phyloP scores from a whole-genome alignment of 2,797 vertebrate species.

The Poecile montanus region DNA sequence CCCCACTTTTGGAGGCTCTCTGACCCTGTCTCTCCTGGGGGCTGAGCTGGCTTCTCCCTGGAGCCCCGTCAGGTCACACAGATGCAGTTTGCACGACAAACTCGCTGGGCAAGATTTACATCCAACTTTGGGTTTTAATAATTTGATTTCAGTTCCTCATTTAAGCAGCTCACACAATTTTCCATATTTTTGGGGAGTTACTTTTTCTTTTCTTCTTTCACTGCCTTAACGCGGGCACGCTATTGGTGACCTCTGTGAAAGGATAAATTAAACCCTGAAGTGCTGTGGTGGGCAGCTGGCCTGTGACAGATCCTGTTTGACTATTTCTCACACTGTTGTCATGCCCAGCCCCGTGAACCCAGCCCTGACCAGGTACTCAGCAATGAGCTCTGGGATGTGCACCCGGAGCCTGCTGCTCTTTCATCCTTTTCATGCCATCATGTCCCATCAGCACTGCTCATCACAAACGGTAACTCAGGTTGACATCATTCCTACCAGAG shows the following conservation, averaged over 20 bases:
- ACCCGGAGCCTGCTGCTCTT: neutral
- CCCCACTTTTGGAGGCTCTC: neutral
- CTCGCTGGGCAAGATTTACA: neutral
- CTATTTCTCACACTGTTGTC: neutral
- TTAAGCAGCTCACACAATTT: neutral
- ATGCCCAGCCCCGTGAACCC: neutral
- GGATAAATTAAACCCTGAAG: neutral
- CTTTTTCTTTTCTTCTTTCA: neutral
- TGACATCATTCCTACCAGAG: constrained; percentile 60
- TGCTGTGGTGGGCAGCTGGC: neutral
- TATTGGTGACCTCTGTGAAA: neutral
- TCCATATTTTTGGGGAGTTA: neutral
- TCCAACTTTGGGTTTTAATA: neutral
- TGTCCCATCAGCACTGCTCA: constrained; percentile 51
- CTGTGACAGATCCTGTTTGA: neutral
- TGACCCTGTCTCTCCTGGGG: fast-evolving
- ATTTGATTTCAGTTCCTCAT: neutral
- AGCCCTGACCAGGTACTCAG: neutral
- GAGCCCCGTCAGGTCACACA: neutral
- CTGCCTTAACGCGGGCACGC: fast-evolving
- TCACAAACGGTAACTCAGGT: constrained; percentile 61
- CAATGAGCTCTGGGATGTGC: neutral
- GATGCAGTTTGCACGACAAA: neutral
- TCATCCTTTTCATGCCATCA: constrained; percentile 60
- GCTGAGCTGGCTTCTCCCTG: neutral